Conservation (phyloP, 2,888 invertebrate genomes). For the Yponomeuta cagnagella region DNA sequence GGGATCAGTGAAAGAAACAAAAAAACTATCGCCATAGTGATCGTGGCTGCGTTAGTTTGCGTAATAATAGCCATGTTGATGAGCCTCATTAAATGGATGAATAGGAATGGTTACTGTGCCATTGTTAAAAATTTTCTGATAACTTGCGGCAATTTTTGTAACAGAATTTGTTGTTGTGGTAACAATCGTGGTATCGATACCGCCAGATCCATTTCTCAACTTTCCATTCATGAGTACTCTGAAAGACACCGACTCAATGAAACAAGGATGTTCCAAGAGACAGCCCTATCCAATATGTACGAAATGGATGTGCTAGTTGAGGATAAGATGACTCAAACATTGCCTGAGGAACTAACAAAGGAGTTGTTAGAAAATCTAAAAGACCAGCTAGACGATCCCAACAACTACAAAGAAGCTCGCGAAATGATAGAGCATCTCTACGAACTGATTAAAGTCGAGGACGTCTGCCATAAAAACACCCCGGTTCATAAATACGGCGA, state of each 20-base stretch:
- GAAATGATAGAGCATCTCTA: slow-evolving; percentile 87
- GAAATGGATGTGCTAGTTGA: slow-evolving; percentile 53
- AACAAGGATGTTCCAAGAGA: slow-evolving; percentile 55
- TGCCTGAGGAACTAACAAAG: slow-evolving; percentile 84
- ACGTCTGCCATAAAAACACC: slow-evolving; percentile 74
- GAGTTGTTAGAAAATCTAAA: slow-evolving; percentile 82
- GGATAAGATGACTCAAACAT: slow-evolving; percentile 81
- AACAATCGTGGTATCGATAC: slow-evolving; percentile 70
- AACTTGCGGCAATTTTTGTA: slow-evolving; percentile 49
- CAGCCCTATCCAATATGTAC: slow-evolving; percentile 40
- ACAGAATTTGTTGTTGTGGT: slow-evolving; percentile 55
- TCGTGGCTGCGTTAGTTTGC: slow-evolving; percentile 70
- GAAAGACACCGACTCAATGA: slow-evolving; percentile 77
- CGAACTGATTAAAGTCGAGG: slow-evolving; percentile 83
- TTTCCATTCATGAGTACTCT: slow-evolving; percentile 78
- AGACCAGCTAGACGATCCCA: slow-evolving; percentile 82
- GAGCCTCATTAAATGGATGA: slow-evolving; percentile 74
- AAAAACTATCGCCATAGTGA: slow-evolving; percentile 66
- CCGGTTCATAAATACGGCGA: slow-evolving; percentile 32
- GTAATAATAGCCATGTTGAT: slow-evolving; percentile 71
- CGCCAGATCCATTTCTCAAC: slow-evolving; percentile 75
- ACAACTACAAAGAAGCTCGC: slow-evolving; percentile 82
- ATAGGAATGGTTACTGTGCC: slow-evolving; percentile 72
- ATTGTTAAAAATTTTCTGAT: slow-evolving; percentile 56
- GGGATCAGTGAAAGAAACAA: slow-evolving; percentile 47